These are phyloP conservation scores for Delia radicum DNA, from an alignment of 1,140 invertebrate genomes.

Conservation along the genomic window DNA sequence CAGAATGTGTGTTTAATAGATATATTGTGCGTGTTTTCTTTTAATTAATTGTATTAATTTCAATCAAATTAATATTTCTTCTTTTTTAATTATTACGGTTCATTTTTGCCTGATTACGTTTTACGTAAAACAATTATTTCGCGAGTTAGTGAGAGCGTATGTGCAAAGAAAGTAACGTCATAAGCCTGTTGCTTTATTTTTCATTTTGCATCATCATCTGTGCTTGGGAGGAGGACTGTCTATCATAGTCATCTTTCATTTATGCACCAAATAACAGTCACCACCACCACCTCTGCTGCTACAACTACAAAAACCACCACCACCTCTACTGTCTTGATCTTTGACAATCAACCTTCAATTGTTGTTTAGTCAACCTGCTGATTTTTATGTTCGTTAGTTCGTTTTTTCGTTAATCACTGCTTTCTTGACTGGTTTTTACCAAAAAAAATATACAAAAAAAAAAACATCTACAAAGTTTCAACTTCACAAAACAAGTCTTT, in stretches of 20 bases:
- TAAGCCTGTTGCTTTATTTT: not conserved
- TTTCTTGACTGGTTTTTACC: not conserved
- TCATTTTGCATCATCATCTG: not conserved
- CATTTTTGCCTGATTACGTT: not conserved
- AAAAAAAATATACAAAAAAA: not conserved
- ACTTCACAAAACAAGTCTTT: constrained; percentile 5
- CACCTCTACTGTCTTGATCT: not conserved
- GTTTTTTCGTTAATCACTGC: not conserved
- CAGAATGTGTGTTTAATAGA: not conserved
- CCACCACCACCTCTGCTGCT: not conserved
- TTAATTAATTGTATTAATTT: not conserved
- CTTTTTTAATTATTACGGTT: not conserved
- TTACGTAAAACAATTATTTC: not conserved
- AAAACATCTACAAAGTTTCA: not conserved
- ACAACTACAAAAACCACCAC: not conserved
- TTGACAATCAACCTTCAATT: constrained; percentile 13
- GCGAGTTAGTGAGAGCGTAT: not conserved
- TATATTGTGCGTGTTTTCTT: not conserved
- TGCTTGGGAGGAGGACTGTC: not conserved
- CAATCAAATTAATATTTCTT: not conserved
- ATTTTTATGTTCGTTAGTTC: not conserved
- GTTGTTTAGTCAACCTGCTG: not conserved
- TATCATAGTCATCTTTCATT: not conserved
- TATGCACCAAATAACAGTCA: not conserved
- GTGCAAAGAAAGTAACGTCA: not conserved